Conservation (phyloP, 2,888 invertebrate species). For the Beris morrisii region DNA sequence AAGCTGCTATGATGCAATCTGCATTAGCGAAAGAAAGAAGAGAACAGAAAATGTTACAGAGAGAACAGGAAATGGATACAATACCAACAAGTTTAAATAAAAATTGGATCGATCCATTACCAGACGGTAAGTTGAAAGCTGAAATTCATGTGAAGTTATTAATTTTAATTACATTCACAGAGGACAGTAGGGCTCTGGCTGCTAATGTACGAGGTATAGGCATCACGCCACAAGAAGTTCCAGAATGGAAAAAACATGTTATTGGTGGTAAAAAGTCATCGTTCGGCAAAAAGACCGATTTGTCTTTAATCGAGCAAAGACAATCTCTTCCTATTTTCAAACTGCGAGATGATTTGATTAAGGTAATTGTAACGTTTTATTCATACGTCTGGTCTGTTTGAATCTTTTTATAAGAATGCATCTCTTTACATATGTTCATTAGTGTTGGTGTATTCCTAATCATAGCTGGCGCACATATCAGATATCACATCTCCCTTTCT, state of each 20-base stretch:
- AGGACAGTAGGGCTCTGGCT: conserved; percentile 69
- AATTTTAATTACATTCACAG: conserved; percentile 46
- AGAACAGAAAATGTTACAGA: conserved; percentile 93
- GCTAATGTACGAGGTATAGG: conserved; percentile 85
- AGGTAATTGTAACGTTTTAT: conserved; percentile 59
- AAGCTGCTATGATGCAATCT: conserved; percentile 99
- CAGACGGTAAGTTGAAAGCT: conserved; percentile 63
- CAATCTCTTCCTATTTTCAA: conserved; percentile 96
- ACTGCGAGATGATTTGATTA: conserved; percentile 89
- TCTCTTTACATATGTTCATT: background rate
- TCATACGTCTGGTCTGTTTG: no score
- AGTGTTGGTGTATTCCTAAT: background rate
- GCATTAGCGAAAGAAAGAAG: conserved; percentile 96
- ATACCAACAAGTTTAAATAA: conserved; percentile 81
- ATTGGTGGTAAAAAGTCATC: conserved; percentile 97
- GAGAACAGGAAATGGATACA: conserved; percentile 89
- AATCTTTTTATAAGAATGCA: no score
- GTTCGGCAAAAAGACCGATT: conserved; percentile 95
- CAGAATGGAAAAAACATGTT: conserved; percentile 99
- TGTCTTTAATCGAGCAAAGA: conserved; percentile 91
- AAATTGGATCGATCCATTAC: conserved; percentile 96
- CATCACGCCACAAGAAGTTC: conserved; percentile 83
- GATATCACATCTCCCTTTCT: no score
- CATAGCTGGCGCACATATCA: no score
- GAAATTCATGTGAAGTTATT: background rate